These are phyloP conservation scores for Amblyopsis hoosieri DNA, from an alignment of 2,797 vertebrate species.

Conservation along the genomic window DNA sequence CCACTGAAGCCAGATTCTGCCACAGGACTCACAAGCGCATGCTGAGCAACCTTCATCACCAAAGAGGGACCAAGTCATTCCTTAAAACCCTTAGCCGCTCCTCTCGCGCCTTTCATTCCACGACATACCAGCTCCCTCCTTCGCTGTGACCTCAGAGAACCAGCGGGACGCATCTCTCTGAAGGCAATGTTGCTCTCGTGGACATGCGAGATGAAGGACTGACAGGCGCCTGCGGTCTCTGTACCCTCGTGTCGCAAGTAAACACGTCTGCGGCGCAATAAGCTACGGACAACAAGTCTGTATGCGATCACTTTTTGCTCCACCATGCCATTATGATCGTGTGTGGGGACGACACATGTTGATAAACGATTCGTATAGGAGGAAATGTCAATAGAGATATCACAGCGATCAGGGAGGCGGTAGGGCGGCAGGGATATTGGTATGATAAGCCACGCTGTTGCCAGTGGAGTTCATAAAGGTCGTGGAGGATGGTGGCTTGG, in stretches of 20 bases:
- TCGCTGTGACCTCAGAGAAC: conserved; percentile 51
- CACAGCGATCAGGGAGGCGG: conserved; percentile 65
- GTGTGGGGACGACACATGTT: conserved; percentile 17
- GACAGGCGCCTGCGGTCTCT: conserved; percentile 19
- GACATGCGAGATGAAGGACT: conserved; percentile 33
- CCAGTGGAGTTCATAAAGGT: conserved; percentile 54
- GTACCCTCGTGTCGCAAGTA: conserved; percentile 35
- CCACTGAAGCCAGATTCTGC: conserved; percentile 56
- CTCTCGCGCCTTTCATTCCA: conserved; percentile 45
- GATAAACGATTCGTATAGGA: conserved; percentile 15
- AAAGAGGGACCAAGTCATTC: conserved; percentile 53
- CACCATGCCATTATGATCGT: conserved; percentile 30
- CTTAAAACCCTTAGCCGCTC: conserved; percentile 59
- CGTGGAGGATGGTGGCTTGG: neutral
- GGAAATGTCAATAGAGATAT: conserved; percentile 74
- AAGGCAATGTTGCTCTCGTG: conserved; percentile 32
- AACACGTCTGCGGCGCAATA: conserved; percentile 36
- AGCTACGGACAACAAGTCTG: conserved; percentile 31
- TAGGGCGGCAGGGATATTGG: conserved; percentile 55
- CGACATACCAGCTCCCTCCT: conserved; percentile 41
- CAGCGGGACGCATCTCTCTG: conserved; percentile 50
- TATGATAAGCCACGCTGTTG: conserved; percentile 70
- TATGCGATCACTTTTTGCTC: conserved; percentile 20
- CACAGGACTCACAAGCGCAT: conserved; percentile 45
- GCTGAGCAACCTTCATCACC: conserved; percentile 56